Base-by-base conservation (phyloP, 2,888 invertebrate species). In the Tenthredo distinguenda region DNA sequence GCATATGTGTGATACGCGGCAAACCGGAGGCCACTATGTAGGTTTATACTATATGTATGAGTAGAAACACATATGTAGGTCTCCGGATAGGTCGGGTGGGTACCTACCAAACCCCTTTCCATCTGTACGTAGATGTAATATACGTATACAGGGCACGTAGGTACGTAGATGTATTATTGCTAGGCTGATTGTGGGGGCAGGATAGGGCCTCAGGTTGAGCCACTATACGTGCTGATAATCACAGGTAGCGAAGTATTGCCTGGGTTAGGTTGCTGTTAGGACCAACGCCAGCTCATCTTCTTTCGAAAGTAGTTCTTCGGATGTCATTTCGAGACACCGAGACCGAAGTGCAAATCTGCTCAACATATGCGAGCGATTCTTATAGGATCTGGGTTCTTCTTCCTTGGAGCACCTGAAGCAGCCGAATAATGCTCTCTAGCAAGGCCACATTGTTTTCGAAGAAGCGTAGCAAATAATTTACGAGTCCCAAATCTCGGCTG, bases 241-340 rank as follows among this genome's bases (percentile, higher is more conserved):
- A 92, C 91, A 91, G 91, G 91, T 91, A 79, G 91, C 91, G 90
- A 90, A 90, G 91, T 90, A 91, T 91, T 90, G 90, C 90, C 90
- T 90, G 91, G 91, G 91, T 92, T 91, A 90, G 91, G 90, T 88
- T 90, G 89, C 89, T 90, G 81, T 58, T 84, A 84, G 58, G 84
- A 83, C 68, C 68, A 71, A 34, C 7, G 12, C 65, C 31, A 26
- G 37, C 18, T 62, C 7, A 37, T 58, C 65, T n/a, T 81, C 18
- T 77, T 50, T 47, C 26, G 34, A 50, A 26, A 21, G 74, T 43
- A 55, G 50, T 77, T 77, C 1, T 77, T 55, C 10, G 9, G 37
- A 81, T 58, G 15, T 21, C 40, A 62, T 15, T 62, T 37, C 5
- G 62, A 40, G 40, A 62, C 21, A 81, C 40, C 15, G 15, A 18